Evolutionary conservation across 2,888 invertebrate species (phyloP), one percentile per base, ranked within the genome.

Genomic region (Cremastinae sp.): DNA sequence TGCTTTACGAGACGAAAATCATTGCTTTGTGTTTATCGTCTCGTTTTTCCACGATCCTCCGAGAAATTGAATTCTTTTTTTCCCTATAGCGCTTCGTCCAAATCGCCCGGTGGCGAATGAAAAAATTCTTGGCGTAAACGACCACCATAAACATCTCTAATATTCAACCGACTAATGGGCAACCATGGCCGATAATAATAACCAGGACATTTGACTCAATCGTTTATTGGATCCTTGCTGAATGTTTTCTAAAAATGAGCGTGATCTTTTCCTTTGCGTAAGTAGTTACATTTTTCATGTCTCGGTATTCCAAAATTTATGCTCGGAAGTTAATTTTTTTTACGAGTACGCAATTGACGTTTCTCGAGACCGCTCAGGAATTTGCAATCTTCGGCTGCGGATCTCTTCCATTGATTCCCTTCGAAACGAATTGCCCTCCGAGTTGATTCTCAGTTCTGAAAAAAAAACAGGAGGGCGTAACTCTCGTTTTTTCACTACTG

Each of bases 311-410:
- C n/a, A n/a, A n/a, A n/a, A n/a, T n/a, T n/a, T n/a, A n/a, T n/a
- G n/a, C n/a, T n/a, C n/a, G n/a, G n/a, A n/a, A n/a, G n/a, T n/a
- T n/a, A n/a, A n/a, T n/a, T n/a, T n/a, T n/a, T n/a, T n/a, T n/a
- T n/a, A 49, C 12, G 14, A 18, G 22, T 12, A 18, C 41, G 43
- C 43, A 22, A 43, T 51, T 28, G 14, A 37, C 37, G 20, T 1
- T 49, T 45, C 39, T 62, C 62, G 41, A 37, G 65, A 39, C 70
- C 59, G 68, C 74, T 78, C 72, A 53, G 74, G 78, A 75, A 79
- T 78, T 78, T 56, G 43, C 71, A 78, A 78, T 78, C 72, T 78
- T 78, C 59, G 20, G 28, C 56, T 62, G 43, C 51, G 14, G 41
- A 55, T 55, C 49, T 51, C 35, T 65, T 35, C 55, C 14, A 53